These are phyloP conservation scores for Tor tambroides DNA, from an alignment of 2,113 vertebrate species.

Conservation along the genomic window DNA sequence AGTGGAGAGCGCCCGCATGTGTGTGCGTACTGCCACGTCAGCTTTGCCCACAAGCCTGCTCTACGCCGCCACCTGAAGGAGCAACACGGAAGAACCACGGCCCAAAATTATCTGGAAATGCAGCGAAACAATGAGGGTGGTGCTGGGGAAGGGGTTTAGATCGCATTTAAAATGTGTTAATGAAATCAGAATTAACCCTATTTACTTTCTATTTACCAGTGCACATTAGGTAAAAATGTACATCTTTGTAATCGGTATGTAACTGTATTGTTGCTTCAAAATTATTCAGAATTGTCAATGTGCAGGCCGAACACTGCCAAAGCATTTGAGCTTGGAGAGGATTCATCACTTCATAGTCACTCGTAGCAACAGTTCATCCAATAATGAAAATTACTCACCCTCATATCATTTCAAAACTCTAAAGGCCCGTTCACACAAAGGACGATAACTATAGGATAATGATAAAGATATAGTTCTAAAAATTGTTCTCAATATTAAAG, in stretches of 20 bases:
- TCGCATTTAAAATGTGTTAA: background rate
- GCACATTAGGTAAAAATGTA: background rate
- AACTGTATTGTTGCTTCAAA: background rate
- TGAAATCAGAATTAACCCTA: conserved; percentile 8
- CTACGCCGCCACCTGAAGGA: conserved; percentile 91
- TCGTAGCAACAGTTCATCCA: background rate
- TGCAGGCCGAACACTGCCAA: conserved; percentile 2
- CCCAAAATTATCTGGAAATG: conserved; percentile 86
- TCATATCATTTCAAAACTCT: background rate
- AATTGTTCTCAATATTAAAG: too few relatives aligned
- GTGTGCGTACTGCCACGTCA: conserved; percentile 90
- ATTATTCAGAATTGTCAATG: background rate
- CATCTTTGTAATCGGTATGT: background rate
- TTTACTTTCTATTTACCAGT: background rate
- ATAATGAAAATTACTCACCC: background rate
- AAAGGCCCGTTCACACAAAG: too few relatives aligned
- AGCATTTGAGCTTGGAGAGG: background rate
- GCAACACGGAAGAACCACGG: conserved; percentile 92
- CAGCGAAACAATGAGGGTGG: conserved; percentile 71
- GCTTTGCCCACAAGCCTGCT: conserved; percentile 93
- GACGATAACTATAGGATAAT: too few relatives aligned
- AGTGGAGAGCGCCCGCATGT: conserved; percentile 88
- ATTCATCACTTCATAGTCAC: background rate
- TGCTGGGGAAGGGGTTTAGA: conserved; percentile 49
- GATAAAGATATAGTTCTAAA: too few relatives aligned